Evolutionary conservation across 2,888 invertebrate species (phyloP), one percentile per base, ranked within the genome.

Genomic region (Athrips mouffetella): DNA sequence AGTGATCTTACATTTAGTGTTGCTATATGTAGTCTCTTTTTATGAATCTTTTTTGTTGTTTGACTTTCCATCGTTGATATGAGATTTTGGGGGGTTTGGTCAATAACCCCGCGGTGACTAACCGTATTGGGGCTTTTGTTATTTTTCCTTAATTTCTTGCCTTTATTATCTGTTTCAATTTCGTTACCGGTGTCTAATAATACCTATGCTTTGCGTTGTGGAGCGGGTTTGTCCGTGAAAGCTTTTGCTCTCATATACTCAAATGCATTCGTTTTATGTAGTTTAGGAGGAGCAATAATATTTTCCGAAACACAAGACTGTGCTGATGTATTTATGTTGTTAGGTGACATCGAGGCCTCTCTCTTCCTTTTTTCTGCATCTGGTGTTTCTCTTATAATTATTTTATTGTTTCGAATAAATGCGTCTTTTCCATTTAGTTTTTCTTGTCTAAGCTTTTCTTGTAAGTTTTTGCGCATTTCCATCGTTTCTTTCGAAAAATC

Each of bases 61-160:
- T 25, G 4, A 8, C 5, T 25, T 25, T 25, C n/a, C n/a, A n/a
- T n/a, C n/a, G 25, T 6, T 25, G 8, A 8, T 25, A 25, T 25
- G 25, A 37, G 23, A 11, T 48, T 29, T 46, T 39, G 48, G 52
- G 51, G 53, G 55, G 27, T 13, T 11, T 49, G 53, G 53, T 55
- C 53, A 3, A 15, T 50, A 21, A 29, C 53, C 53, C 53, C 53
- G 35, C 48, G 53, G 51, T 48, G 55, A 55, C 55, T 53, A 55
- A 23, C 53, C 55, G 46, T 21, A 47, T 48, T 45, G 45, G 31
- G 31, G 25, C 8, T 25, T 25, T 25, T 25, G 25, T 25, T 25
- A 8, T 25, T 25, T n/a, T n/a, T n/a, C n/a, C n/a, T n/a, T n/a
- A n/a, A n/a, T n/a, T n/a, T n/a, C n/a, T n/a, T n/a, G n/a, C n/a